Evolutionary conservation across 2,888 invertebrate genomes (phyloP).

Genomic region (Cryptosula pallasiana): DNA sequence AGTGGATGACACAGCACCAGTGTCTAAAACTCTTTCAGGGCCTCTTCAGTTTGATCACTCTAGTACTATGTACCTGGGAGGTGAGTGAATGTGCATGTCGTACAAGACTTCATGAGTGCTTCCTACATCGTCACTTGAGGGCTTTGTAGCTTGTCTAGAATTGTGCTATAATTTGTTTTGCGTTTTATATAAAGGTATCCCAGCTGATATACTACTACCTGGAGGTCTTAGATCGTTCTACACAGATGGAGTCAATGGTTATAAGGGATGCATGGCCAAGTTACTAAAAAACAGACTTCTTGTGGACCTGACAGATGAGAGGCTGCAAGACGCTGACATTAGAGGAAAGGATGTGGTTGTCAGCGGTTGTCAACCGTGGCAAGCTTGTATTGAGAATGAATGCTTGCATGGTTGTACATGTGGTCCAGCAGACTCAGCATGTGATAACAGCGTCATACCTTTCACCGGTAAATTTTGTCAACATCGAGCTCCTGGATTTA

Average conservation of each 20-base stretch:
- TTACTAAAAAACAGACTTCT: conserved; percentile 38
- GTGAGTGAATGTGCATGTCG: too few species aligned
- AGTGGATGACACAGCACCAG: neutral
- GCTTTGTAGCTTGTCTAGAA: too few species aligned
- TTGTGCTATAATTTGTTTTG: too few species aligned
- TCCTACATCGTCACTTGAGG: too few species aligned
- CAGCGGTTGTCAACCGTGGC: neutral
- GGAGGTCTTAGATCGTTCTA: neutral
- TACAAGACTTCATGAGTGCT: too few species aligned
- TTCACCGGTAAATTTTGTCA: neutral
- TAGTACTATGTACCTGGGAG: neutral
- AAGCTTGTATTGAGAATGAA: neutral
- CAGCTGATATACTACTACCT: neutral
- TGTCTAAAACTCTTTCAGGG: neutral
- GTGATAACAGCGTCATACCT: conserved; percentile 17
- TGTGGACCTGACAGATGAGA: conserved; percentile 34
- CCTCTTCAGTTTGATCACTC: neutral
- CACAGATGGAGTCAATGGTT: conserved; percentile 38
- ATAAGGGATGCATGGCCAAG: conserved; percentile 47
- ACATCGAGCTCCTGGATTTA: conserved; percentile 33
- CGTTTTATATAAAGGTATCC: neutral
- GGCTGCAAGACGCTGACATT: neutral
- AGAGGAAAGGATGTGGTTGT: neutral
- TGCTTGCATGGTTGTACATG: conserved; percentile 4
- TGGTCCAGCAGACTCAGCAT: neutral